A percentile compares a stretch with the other conserved stretches of the same genome.
phyloP scores from a whole-genome alignment of 2,888 invertebrate genomes.

The Stratiomys singularior region DNA sequence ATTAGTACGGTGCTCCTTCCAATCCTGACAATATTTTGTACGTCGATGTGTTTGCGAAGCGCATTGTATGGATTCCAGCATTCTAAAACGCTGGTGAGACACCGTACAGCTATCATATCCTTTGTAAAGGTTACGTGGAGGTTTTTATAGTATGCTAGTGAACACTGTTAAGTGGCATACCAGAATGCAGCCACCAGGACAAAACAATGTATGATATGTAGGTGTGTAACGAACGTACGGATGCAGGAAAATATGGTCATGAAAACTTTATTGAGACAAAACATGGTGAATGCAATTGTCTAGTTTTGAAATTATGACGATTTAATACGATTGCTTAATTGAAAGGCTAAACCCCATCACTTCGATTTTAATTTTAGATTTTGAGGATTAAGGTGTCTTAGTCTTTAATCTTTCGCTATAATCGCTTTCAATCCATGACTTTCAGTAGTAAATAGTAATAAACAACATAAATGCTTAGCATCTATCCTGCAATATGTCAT shows the following conservation, averaged over 20 bases:
- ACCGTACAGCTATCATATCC: neutral
- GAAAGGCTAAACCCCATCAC: too few relatives aligned
- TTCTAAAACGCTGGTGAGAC: neutral
- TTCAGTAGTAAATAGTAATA: too few relatives aligned
- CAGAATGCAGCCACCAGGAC: slow-evolving; percentile 17
- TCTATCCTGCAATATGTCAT: too few relatives aligned
- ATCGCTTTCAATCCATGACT: too few relatives aligned
- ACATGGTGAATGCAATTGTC: slow-evolving; percentile 34
- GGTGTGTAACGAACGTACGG: neutral
- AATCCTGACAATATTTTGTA: neutral
- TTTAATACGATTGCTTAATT: neutral
- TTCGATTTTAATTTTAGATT: too few relatives aligned
- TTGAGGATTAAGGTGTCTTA: too few relatives aligned
- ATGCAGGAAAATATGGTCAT: slow-evolving; percentile 28
- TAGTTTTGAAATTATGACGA: slow-evolving; percentile 22
- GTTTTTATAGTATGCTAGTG: slow-evolving; percentile 7
- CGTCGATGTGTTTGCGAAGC: neutral
- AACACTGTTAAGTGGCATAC: slow-evolving; percentile 35
- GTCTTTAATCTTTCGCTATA: too few relatives aligned
- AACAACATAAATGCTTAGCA: too few relatives aligned
- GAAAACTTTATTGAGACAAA: slow-evolving; percentile 40
- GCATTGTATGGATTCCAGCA: slow-evolving; percentile 8
- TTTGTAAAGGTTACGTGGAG: slow-evolving; percentile 21
- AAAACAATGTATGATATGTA: neutral
- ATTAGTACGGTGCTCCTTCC: neutral